Conservation (phyloP, 1,140 invertebrate species). For the Portunus trituberculatus region DNA sequence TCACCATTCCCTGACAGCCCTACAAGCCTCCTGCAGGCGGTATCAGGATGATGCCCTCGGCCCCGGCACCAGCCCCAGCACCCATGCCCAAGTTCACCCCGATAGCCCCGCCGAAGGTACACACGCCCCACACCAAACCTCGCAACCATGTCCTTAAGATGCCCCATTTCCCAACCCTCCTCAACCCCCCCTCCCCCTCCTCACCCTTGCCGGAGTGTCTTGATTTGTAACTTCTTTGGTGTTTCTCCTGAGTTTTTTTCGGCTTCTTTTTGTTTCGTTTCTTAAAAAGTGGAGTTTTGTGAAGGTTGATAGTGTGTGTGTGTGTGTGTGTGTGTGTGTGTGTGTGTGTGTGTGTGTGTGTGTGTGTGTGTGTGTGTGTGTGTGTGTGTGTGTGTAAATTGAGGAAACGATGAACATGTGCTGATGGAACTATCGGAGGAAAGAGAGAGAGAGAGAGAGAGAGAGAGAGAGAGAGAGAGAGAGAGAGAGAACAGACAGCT, state of each 20-base stretch:
- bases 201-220: neutral
- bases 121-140: neutral
- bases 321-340: neutral
- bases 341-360: slow-evolving; percentile 5
- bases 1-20: slow-evolving; percentile 62
- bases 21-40: slow-evolving; percentile 74
- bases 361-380: slow-evolving; percentile 9
- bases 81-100: slow-evolving; percentile 62
- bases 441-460: no score
- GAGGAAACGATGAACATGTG: no score
- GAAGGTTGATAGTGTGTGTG: neutral
- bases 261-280: neutral
- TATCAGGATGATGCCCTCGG: slow-evolving; percentile 49
- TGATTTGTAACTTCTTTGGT: no score
- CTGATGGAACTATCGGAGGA: no score
- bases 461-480: no score
- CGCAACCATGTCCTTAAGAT: neutral
- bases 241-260: neutral
- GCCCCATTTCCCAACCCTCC: neutral
- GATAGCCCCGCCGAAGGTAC: slow-evolving; percentile 62
- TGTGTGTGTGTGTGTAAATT: neutral
- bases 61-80: slow-evolving; percentile 38
- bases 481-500: no score
- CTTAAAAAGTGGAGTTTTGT: neutral
- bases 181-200: neutral